Conservation (phyloP, 2,797 vertebrate species). For the Pterois miles region DNA sequence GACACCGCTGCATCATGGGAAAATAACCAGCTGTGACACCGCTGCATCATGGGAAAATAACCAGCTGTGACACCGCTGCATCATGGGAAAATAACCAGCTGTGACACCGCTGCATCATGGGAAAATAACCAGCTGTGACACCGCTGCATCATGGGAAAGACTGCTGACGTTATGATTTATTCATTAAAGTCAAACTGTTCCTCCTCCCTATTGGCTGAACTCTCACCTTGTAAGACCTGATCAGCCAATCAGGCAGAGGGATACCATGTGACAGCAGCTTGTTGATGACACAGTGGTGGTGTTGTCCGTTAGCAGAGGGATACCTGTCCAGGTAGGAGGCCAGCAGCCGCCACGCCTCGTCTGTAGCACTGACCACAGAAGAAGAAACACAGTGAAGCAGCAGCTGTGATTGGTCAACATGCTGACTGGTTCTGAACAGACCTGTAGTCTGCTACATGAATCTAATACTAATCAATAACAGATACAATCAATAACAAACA, state of each 20-base stretch:
- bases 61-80: not conserved
- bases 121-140: not conserved
- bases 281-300: constrained; percentile 92
- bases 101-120: constrained; percentile 8
- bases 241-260: constrained; percentile 93
- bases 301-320: constrained; percentile 84
- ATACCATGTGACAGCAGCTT: constrained; percentile 91
- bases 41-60: constrained; percentile 10
- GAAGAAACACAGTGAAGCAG: not conserved
- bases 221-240: constrained; percentile 92
- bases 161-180: not conserved
- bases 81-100: not conserved
- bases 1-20: not conserved
- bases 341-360: constrained; percentile 95
- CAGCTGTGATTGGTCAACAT: not conserved
- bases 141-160: too few relatives aligned
- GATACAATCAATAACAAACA: too few relatives aligned
- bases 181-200: not conserved
- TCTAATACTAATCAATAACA: too few relatives aligned
- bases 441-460: too few relatives aligned
- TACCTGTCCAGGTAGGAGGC: constrained; percentile 88
- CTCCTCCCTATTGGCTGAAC: not conserved
- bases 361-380: constrained; percentile 84
- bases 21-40: not conserved
- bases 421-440: too few relatives aligned